Base-by-base conservation (phyloP, 2,888 invertebrate species). In the Prosapia bicincta region DNA sequence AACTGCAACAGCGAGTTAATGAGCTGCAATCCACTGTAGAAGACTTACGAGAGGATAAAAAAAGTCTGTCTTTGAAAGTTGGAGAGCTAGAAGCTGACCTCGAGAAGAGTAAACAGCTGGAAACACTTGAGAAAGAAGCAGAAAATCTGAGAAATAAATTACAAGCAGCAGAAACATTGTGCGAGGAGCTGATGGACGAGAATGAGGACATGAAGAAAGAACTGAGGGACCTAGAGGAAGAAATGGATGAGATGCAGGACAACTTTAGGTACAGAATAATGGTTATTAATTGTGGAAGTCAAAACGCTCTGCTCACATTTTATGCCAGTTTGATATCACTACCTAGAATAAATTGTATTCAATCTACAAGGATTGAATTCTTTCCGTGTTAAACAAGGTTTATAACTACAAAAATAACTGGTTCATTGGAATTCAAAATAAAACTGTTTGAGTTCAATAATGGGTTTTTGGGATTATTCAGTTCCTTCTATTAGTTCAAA, bases 241-340 rank as follows among this genome's bases (percentile, higher is more conserved):
- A 99, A 87, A 97, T 99, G 86, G 99, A 99, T 83, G 99, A 99
- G 86, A 93, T 99, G 92, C 98, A 99, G 84, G 99, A 99, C 84
- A 96, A 94, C 84, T 97, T 96, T 85, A 90, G 93, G 88, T 91
- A 84, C 6, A 9, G 30, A n/a, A n/a, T n/a, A n/a, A n/a, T n/a
- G n/a, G n/a, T n/a, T n/a, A n/a, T n/a, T n/a, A n/a, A n/a, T n/a
- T n/a, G n/a, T n/a, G n/a, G n/a, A n/a, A n/a, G n/a, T n/a, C n/a
- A n/a, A n/a, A n/a, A n/a, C n/a, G n/a, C n/a, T n/a, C n/a, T n/a
- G n/a, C n/a, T n/a, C n/a, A n/a, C n/a, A n/a, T n/a, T n/a, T n/a
- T n/a, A n/a, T n/a, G n/a, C n/a, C n/a, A n/a, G n/a, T n/a, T n/a
- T n/a, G n/a, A n/a, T n/a, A n/a, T n/a, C n/a, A n/a, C n/a, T n/a